Evolutionary conservation across 2,113 vertebrate genomes (phyloP), one percentile per base, ranked within the genome.

Genomic region (Halichoerus grypus): DNA sequence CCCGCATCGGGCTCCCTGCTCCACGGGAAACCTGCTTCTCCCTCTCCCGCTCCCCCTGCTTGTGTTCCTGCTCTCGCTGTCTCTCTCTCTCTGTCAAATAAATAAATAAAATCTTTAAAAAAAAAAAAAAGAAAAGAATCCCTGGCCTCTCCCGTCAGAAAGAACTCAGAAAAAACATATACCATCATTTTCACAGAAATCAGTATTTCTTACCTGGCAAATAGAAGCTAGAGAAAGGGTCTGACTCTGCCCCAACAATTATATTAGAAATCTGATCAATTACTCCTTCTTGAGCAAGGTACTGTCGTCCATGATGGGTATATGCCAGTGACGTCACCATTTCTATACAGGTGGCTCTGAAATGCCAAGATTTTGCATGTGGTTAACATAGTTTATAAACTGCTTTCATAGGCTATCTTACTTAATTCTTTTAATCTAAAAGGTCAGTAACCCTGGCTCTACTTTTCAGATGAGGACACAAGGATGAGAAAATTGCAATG

Each of bases 251-350:
- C 2, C 99, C 99, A 15, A 99, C 98, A 65, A 99, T 99, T 99
- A 99, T 99, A 98, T 99, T 99, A 7, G 99, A 99, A 97, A 99
- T 99, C 96, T 99, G 99, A 84, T 99, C 99, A 24, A 99, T 99
- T 59, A 99, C 97, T 51, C 99, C 99, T 93, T 99, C 99, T 76
- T 99, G 99, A 59, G 99, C 98, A 88, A 99, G 99, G 97, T 99
- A 99, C 95, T 99, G 99, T 0, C 99, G 98, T 8, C 99, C 99
- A 4, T 99, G 99, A 1, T 98, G 98, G 53, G 98, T 99, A 39
- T 98, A 98, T 14, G 99, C 99, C 67, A 99, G 98, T 0, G 97
- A 98, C 0, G 99, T 99, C 97, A 99, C 99, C 99, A 99, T 99
- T 98, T 99, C 99, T 86, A 99, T 99, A 42, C 99, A 99, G 0